A percentile compares a stretch with the other conserved stretches of the same genome.
Evolutionary conservation across 92 coral and sea anemone species (phyloP).

Genomic region (Metridium senile): DNA sequence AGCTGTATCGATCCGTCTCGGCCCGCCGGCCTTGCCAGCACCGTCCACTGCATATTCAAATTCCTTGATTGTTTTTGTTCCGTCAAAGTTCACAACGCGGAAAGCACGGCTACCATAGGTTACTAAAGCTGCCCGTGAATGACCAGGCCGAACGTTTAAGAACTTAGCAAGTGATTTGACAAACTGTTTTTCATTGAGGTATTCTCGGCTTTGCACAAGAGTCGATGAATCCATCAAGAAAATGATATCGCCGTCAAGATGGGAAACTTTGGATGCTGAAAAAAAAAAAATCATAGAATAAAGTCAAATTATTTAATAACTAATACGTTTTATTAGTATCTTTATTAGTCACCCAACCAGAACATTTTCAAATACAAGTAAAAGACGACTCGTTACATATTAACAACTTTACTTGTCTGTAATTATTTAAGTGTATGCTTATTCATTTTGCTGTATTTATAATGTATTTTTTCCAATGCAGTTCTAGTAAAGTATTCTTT

Average conservation of each 20-base stretch:
- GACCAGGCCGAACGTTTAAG: slow-evolving; percentile 55
- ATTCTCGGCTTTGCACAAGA: slow-evolving; percentile 46
- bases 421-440: no score
- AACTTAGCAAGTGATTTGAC: slow-evolving; percentile 59
- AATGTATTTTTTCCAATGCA: no score
- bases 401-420: no score
- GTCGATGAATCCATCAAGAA: slow-evolving; percentile 73
- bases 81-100: slow-evolving; percentile 29
- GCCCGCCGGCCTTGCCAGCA: slow-evolving; percentile 32
- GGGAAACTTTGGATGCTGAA: slow-evolving; percentile 15
- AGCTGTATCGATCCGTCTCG: slow-evolving; percentile 49
- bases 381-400: no score
- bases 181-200: slow-evolving; percentile 55
- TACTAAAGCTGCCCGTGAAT: slow-evolving; percentile 61
- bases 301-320: no score
- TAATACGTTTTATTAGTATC: no score
- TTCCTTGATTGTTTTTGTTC: slow-evolving; percentile 23
- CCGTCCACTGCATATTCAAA: slow-evolving; percentile 36
- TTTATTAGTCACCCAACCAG: no score
- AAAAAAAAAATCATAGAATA: neutral
- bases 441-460: no score
- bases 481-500: no score
- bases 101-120: slow-evolving; percentile 48
- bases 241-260: slow-evolving; percentile 48
- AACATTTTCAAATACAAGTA: no score